phyloP scores from a whole-genome alignment of 2,113 vertebrate species.

The Melanerpes aurifrons region DNA sequence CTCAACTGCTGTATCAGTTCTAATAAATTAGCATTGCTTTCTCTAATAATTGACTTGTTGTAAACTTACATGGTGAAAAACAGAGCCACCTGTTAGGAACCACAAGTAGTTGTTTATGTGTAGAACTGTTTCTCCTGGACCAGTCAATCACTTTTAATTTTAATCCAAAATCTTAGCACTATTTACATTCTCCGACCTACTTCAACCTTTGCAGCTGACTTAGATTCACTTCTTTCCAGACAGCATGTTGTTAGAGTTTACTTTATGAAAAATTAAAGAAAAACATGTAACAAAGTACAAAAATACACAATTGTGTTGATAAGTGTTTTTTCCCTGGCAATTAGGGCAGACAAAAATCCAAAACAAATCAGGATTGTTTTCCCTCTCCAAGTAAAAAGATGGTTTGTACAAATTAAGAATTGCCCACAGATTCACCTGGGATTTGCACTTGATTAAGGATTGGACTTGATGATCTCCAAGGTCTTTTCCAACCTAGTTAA shows the following conservation, averaged over 20 bases:
- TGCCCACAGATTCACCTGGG: neutral
- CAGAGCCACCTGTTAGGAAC: neutral
- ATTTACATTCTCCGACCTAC: neutral
- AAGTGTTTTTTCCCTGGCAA: neutral
- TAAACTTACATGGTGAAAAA: neutral
- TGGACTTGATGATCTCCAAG: too few relatives aligned
- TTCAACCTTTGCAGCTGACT: neutral
- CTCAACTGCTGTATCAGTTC: neutral
- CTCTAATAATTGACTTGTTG: neutral
- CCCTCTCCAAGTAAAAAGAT: neutral
- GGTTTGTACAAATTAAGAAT: neutral
- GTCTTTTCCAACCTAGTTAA: too few relatives aligned
- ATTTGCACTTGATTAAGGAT: neutral
- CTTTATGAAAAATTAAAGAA: neutral
- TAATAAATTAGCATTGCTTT: neutral
- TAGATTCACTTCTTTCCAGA: neutral
- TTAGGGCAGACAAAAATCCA: neutral
- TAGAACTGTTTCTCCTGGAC: neutral
- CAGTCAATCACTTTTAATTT: neutral
- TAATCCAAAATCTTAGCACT: neutral
- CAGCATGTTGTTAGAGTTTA: neutral
- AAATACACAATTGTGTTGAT: neutral
- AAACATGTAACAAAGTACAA: neutral
- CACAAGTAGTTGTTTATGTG: neutral
- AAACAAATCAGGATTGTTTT: neutral